Conservation (phyloP, 2,113 vertebrate species). For the Anarrhichthys ocellatus region DNA sequence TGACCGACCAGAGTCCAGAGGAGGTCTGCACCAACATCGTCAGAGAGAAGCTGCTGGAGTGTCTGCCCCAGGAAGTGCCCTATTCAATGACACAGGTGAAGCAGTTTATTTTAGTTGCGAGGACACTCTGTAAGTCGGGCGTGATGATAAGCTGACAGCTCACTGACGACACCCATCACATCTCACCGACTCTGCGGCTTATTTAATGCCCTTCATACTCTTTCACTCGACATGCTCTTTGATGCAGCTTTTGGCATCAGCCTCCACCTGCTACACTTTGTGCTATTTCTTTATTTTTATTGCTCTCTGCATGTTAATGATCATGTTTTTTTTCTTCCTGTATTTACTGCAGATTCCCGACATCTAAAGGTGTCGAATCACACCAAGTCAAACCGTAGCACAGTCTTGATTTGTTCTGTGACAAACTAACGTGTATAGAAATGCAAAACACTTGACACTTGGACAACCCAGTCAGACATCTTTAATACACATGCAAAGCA, state of each 20-base stretch:
- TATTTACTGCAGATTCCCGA: not conserved
- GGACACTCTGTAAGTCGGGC: not conserved
- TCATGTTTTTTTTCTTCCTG: not conserved
- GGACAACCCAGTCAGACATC: not conserved
- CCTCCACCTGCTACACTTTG: not conserved
- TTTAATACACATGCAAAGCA: not conserved
- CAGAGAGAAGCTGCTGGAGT: slow-evolving; percentile 92
- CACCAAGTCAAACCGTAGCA: not conserved
- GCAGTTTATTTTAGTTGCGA: not conserved
- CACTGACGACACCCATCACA: slow-evolving; percentile 7
- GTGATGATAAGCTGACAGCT: slow-evolving; percentile 19
- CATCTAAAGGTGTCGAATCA: not conserved
- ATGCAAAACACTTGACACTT: not conserved
- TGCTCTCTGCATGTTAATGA: not conserved
- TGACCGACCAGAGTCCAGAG: slow-evolving; percentile 92
- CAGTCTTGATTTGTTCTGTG: not conserved
- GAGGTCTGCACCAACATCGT: slow-evolving; percentile 90
- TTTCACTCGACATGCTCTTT: not conserved
- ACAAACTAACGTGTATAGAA: not conserved
- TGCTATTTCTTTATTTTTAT: not conserved
- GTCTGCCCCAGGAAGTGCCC: slow-evolving; percentile 93
- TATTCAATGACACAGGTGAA: slow-evolving; percentile 91
- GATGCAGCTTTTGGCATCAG: not conserved
- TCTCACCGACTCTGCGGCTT: slow-evolving; percentile 5
- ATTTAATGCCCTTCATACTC: slow-evolving; percentile 8